Base-by-base conservation (phyloP, 2,888 invertebrate species). In the Eristalis intricaria region DNA sequence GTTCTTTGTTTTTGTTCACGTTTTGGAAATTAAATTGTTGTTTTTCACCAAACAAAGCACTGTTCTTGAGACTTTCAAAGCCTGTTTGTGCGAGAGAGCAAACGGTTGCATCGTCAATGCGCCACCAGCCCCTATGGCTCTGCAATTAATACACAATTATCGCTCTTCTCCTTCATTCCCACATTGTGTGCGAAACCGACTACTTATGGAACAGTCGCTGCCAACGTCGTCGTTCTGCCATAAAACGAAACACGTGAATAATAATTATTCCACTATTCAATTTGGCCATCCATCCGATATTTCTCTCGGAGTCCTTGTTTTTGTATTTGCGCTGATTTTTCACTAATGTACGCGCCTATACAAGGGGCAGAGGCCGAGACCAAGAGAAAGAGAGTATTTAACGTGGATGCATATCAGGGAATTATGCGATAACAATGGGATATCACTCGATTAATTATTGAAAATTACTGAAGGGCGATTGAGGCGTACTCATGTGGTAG, bases 391-490 rank as follows among this genome's bases (percentile, higher is more conserved):
- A 50, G 50, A 19, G 50, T 50, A 50, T 50, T 50, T 50, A 50
- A 50, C 50, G 19, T 79, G 78, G 76, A 84, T 84, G 79, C 76
- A 88, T 84, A 87, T 89, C 87, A 81, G 89, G 87, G 84, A 84
- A 89, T 89, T 89, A 88, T 73, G 50, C 76, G 79, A 58, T 81
- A 89, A 89, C 89, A 89, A 89, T 89, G 75, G 86, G 80, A 70
- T 89, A 82, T 86, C 74, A 86, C 70, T 89, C 89, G 89, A 89
- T 89, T 89, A 89, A 89, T 89, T 89, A 89, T 89, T 89, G 89
- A 84, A 89, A 89, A 88, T 89, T 89, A 89, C 88, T 84, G 89
- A 89, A 85, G 86, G 84, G 82, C 89, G 81, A 89, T 81, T 87
- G 74, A 83, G 70, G 83, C 83, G 77, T 83, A 81, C 86, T 86